Evolutionary conservation across 2,888 invertebrate genomes (phyloP), one percentile per base, ranked within the genome.

Genomic region (Hetaerina titia): DNA sequence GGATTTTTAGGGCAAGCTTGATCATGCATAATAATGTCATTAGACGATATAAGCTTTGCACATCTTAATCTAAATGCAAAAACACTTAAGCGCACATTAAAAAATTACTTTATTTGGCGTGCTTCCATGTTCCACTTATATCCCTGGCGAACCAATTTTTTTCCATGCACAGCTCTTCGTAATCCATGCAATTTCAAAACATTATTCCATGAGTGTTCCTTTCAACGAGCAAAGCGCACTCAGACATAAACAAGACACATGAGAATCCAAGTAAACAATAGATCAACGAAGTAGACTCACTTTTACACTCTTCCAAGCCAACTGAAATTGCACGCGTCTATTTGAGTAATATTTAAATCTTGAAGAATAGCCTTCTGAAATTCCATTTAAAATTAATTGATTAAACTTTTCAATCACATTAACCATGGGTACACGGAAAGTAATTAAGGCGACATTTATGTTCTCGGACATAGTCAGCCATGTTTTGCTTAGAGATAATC

Each of bases 281-380:
- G 81, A 81, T 81, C 81, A 81, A 81, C 31, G 81, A 31, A 81
- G 81, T 11, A 31, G 81, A 92, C 92, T 92, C 92, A 92, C 92
- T 74, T 92, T 92, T 92, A 92, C 57, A 56, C 22, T 92, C 92
- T 45, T 92, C 92, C 92, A 64, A 56, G 92, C 92, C 69, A 56
- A 92, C 92, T 92, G 92, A 92, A 92, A 92, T 92, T 69, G 92
- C 74, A 92, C 92, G 92, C 69, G 81, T 81, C 81, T 31, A 81
- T 81, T 81, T 81, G 13, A 81, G 31, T 31, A 81, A 69, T 31
- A 31, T 31, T 25, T 31, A 31, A 81, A 15, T 0, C 81, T 81
- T 31, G 31, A 81, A 11, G 13, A 60, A 60, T 15, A 17, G n/a
- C n/a, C 69, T n/a, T n/a, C n/a, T 69, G 22, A 69, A 69, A 69